Conservation (phyloP, 2,888 invertebrate species). For the Euspilapteryx auroguttella region DNA sequence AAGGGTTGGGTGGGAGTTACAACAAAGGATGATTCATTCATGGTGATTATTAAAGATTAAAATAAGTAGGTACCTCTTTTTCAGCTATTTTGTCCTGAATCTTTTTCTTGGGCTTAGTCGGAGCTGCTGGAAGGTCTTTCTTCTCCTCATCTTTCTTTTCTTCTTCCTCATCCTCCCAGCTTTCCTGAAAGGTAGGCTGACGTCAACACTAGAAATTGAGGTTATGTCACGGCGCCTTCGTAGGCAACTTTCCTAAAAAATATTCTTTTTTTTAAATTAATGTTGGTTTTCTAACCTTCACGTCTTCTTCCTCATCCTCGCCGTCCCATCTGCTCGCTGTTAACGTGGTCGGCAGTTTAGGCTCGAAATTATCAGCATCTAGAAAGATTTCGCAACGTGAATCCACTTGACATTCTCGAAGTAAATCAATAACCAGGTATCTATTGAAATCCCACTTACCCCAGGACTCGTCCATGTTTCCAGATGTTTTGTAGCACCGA, state of each 20-base stretch:
- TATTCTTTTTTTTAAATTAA: no score
- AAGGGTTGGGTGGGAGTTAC: no score
- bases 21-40: no score
- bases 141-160: slow-evolving; percentile 80
- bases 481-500: slow-evolving; percentile 34
- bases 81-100: slow-evolving; percentile 83
- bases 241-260: no score
- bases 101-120: slow-evolving; percentile 72
- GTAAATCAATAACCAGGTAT: slow-evolving; percentile 16
- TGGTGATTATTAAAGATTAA: no score
- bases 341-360: slow-evolving; percentile 64
- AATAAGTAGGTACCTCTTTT: slow-evolving; percentile 69
- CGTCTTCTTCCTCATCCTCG: slow-evolving; percentile 87
- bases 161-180: slow-evolving; percentile 91
- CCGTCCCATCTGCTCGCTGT: slow-evolving; percentile 76
- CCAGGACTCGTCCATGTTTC: slow-evolving; percentile 72
- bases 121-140: slow-evolving; percentile 60
- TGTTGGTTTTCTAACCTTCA: no score
- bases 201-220: slow-evolving; percentile 50
- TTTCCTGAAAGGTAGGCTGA: slow-evolving; percentile 69
- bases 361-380: slow-evolving; percentile 76
- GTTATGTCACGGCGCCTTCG: slow-evolving; percentile 22
- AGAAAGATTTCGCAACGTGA: slow-evolving; percentile 34
- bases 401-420: no score
- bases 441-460: no score